Base-by-base conservation (phyloP, 2,797 vertebrate species). In the Catharus ustulatus region DNA sequence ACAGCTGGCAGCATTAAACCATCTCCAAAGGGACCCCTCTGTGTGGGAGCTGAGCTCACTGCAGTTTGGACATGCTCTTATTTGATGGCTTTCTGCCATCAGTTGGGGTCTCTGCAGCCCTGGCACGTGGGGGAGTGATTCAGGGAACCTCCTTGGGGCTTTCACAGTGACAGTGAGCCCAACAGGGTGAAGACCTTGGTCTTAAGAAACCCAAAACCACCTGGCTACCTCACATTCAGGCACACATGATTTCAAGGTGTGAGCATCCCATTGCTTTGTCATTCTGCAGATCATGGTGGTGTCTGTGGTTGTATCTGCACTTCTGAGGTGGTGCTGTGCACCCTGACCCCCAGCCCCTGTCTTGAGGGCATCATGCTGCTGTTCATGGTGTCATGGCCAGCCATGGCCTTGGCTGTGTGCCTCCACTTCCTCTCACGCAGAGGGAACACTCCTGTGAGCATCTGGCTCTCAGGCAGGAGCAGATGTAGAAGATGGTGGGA, bases 391-490 rank as follows among this genome's bases (percentile, higher is more conserved):
- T 87, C 24, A 48, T 5, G 57, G 46, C 76, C 57, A 72, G 61
- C 85, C 24, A 48, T 5, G 57, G 46, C 76, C 57, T n/a, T 71
- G 64, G 21, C 46, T 52, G 2, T 2, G 4, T 32, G 29, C 61
- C 54, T 84, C 4, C 0, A 0, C 54, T 90, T 84, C 63, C 57
- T 67, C 30, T 48, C 0, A 2, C 27, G 48, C 1, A 1, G 16
- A 45, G 52, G 29, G 52, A 82, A 4, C 0, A 0, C 62, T 94
- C 27, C 51, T 69, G n/a, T 48, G 90, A 89, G 84, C 84, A 45
- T 54, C 58, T 5, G 0, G 22, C 46, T 71, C 42, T 94, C n/a
- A 45, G 69, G 27, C 7, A 17, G 73, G 36, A 59, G 45, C 61
- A 79, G 52, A 42, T 43, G 34, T 27, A 15, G 59, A 27, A 42